These are phyloP conservation scores for Sakesphorus luctuosus DNA, from an alignment of 2,113 vertebrate species.

Conservation along the genomic window DNA sequence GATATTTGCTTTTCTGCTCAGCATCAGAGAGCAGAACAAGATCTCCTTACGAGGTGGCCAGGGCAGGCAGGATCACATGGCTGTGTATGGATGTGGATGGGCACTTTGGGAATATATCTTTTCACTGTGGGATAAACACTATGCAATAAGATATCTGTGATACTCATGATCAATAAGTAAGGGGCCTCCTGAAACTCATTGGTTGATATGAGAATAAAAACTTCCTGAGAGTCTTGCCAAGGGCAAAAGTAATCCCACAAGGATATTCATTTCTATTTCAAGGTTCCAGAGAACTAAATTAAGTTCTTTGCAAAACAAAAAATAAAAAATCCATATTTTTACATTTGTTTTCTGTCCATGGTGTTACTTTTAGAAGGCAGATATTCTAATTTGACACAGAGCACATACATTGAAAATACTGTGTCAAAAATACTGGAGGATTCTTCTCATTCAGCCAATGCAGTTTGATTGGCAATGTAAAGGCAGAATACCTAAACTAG, in stretches of 20 bases:
- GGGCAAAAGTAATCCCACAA: not conserved
- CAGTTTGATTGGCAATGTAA: not conserved
- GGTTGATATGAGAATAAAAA: not conserved
- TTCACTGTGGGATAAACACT: rapidly evolving
- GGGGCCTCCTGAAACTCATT: not conserved
- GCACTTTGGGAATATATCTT: not conserved
- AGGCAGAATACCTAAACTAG: not conserved
- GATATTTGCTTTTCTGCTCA: not conserved
- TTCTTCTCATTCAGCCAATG: not conserved
- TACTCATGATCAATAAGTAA: not conserved
- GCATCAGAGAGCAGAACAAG: not conserved
- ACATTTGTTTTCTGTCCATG: not conserved
- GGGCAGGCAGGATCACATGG: not conserved
- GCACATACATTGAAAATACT: not conserved
- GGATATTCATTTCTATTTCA: not conserved
- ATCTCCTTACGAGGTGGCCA: rapidly evolving
- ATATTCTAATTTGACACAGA: not conserved
- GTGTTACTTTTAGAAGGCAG: not conserved
- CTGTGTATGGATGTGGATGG: not conserved
- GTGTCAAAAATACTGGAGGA: not conserved
- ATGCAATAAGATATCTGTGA: rapidly evolving
- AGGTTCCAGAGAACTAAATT: not conserved
- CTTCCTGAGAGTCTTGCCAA: not conserved
- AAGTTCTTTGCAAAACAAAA: not conserved
- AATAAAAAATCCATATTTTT: not conserved